phyloP scores from a whole-genome alignment of 2,113 vertebrate genomes.

The Dolichotis patagonum region DNA sequence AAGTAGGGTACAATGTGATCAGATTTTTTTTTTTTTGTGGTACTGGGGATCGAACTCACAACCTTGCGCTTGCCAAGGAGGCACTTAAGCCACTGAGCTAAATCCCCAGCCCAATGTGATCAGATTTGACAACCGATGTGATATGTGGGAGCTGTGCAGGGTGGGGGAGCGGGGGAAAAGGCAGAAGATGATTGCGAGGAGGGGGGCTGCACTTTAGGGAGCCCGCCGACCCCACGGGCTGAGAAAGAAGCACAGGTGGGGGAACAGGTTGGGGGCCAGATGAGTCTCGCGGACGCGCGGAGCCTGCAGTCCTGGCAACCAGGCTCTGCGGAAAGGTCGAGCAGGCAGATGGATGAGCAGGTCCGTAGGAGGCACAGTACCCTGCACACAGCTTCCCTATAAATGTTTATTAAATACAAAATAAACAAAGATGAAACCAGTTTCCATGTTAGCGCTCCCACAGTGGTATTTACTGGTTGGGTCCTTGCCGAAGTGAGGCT shows the following conservation, averaged over 20 bases:
- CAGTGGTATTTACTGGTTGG: conserved; percentile 77
- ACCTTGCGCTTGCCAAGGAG: too few species aligned
- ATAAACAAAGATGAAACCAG: conserved; percentile 81
- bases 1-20: neutral
- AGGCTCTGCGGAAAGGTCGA: conserved; percentile 59
- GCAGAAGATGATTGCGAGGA: neutral
- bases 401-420: conserved; percentile 81
- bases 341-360: conserved; percentile 76
- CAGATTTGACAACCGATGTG: neutral
- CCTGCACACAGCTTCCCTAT: conserved; percentile 68
- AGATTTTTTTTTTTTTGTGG: too few species aligned
- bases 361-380: conserved; percentile 76
- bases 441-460: conserved; percentile 76
- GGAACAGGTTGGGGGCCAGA: conserved; percentile 72
- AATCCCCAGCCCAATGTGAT: too few species aligned
- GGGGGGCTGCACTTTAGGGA: conserved; percentile 47
- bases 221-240: neutral
- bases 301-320: conserved; percentile 46
- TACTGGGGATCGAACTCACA: too few species aligned
- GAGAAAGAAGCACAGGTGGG: conserved; percentile 55
- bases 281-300: neutral
- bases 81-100: too few species aligned
- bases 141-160: neutral
- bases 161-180: neutral
- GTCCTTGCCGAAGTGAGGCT: conserved; percentile 64